Percentiles rank a stretch among this genome's conserved stretches.
These are phyloP conservation scores for Pollenia amentaria DNA, from an alignment of 2,888 invertebrate genomes.

Conservation along the genomic window DNA sequence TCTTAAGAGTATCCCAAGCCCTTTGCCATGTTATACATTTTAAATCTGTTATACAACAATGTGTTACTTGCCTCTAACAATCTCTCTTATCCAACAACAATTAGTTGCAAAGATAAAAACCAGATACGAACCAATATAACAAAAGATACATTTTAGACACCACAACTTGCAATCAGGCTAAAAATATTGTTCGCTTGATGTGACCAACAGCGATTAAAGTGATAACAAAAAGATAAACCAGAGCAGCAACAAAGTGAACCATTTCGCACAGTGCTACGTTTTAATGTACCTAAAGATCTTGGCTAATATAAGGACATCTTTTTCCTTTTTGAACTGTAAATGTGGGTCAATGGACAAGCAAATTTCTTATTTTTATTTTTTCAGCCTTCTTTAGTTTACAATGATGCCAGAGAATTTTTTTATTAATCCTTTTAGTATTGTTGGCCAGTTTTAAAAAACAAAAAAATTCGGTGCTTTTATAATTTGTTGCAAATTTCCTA, in stretches of 20 bases:
- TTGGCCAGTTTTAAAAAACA: too few species aligned
- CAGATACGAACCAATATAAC: neutral
- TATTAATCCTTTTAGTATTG: too few species aligned
- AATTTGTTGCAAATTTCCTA: neutral
- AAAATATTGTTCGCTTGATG: too few species aligned
- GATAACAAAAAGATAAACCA: too few species aligned
- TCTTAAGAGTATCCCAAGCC: constrained; percentile 9
- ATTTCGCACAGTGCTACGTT: too few species aligned
- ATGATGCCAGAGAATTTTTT: neutral
- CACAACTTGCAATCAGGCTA: neutral
- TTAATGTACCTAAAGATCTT: too few species aligned
- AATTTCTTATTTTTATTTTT: neutral
- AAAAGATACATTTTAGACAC: neutral
- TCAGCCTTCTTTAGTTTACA: neutral
- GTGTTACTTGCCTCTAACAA: neutral
- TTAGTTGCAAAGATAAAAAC: neutral
- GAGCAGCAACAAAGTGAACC: too few species aligned
- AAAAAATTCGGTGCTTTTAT: neutral
- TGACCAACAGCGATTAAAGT: too few species aligned
- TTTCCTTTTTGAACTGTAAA: neutral
- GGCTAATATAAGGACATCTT: too few species aligned
- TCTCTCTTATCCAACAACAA: neutral
- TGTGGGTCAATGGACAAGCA: neutral
- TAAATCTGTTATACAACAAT: neutral
- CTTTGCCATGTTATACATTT: neutral